Conservation (phyloP, 1,140 invertebrate species). For the Cotesia glomerata region DNA sequence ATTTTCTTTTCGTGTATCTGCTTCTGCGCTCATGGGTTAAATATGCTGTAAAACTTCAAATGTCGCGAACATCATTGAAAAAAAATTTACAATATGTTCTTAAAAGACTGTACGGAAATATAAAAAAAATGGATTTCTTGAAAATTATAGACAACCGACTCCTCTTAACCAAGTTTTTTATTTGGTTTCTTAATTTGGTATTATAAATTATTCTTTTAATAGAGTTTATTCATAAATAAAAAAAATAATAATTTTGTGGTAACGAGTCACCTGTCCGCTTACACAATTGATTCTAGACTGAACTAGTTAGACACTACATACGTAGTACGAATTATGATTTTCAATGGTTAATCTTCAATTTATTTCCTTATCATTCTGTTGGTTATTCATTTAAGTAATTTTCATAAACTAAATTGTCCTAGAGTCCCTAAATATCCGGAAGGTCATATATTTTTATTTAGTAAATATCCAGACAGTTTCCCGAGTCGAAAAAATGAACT, state of each 20-base stretch:
- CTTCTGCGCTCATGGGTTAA: no score
- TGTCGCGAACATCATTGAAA: no score
- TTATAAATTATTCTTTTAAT: no score
- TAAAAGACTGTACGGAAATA: no score
- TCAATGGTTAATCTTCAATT: conserved; percentile 22
- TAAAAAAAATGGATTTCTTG: neutral
- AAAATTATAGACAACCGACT: neutral
- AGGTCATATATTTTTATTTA: conserved; percentile 12
- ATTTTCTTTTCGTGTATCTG: no score
- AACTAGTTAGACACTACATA: conserved; percentile 17
- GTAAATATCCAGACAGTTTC: neutral
- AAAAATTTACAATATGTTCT: no score
- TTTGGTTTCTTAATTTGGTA: no score
- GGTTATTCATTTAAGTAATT: neutral
- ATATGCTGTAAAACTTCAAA: no score
- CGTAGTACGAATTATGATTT: conserved; percentile 8
- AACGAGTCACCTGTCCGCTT: conserved; percentile 10
- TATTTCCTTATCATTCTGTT: conserved; percentile 1
- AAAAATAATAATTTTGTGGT: no score
- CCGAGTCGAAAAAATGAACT: no score
- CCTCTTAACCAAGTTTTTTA: no score
- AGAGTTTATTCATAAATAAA: no score
- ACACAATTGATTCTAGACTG: conserved; percentile 16
- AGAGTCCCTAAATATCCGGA: neutral
- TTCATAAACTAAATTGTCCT: conserved; percentile 19